Evolutionary conservation across 2,797 vertebrate genomes (phyloP).

Genomic region (Gambelia wislizenii): DNA sequence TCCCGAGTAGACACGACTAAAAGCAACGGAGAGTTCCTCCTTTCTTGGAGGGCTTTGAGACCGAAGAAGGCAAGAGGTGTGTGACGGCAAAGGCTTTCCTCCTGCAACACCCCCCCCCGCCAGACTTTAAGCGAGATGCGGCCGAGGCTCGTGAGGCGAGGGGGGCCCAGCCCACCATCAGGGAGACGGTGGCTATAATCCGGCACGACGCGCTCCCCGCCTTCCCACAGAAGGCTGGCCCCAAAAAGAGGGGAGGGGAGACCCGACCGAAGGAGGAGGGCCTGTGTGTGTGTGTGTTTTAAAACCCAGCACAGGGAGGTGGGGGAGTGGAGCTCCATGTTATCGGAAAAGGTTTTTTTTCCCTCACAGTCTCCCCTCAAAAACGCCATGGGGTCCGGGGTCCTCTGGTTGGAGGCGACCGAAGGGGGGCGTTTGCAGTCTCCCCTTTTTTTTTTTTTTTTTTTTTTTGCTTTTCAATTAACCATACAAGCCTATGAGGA

Average conservation of each 20-base stretch:
- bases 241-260: background rate
- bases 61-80: too few species aligned
- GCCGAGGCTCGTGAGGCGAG: constrained; percentile 3
- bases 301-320: background rate
- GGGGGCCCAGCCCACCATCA: background rate
- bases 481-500: too few species aligned
- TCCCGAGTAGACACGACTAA: too few species aligned
- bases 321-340: background rate
- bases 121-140: constrained; percentile 45
- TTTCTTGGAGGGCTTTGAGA: too few species aligned
- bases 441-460: too few species aligned
- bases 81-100: background rate
- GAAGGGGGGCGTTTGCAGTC: too few species aligned
- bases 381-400: too few species aligned
- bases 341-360: too few species aligned
- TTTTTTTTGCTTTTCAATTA: too few species aligned
- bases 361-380: too few species aligned
- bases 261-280: background rate
- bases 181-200: background rate
- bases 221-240: background rate
- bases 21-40: too few species aligned
- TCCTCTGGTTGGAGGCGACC: too few species aligned
- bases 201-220: background rate
- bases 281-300: background rate
- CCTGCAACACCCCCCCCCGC: background rate